phyloP scores from a whole-genome alignment of 2,113 vertebrate genomes.

The Brachypodius melanocephalos region DNA sequence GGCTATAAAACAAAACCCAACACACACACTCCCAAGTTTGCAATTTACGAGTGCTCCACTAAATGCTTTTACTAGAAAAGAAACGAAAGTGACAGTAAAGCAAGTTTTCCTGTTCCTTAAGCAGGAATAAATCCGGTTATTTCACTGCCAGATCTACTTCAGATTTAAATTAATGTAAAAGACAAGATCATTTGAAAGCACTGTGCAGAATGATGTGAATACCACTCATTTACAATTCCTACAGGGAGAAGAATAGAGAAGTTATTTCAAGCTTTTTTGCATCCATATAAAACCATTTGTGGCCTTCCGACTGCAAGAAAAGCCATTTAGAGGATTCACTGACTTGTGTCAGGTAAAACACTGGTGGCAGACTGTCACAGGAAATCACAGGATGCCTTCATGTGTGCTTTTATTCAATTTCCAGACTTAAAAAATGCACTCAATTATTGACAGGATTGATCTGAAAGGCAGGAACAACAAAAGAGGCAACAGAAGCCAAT shows the following conservation, averaged over 20 bases:
- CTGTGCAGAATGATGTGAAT: not conserved
- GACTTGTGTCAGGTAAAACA: slow-evolving; percentile 57
- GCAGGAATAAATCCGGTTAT: slow-evolving; percentile 3
- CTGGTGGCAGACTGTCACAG: slow-evolving; percentile 65
- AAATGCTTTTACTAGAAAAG: slow-evolving; percentile 4
- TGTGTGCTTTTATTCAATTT: slow-evolving; percentile 28
- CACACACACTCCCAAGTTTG: not conserved
- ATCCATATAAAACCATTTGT: slow-evolving; percentile 31
- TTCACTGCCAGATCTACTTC: not conserved
- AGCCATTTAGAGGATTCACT: slow-evolving; percentile 57
- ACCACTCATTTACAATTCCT: slow-evolving; percentile 42
- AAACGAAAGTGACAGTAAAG: not conserved
- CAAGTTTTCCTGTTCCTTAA: not conserved
- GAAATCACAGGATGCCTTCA: slow-evolving; percentile 59
- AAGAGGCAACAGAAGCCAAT: slow-evolving; percentile 38
- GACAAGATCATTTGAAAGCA: slow-evolving; percentile 18
- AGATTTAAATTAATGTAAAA: slow-evolving; percentile 23
- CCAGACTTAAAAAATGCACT: slow-evolving; percentile 52
- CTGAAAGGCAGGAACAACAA: slow-evolving; percentile 45
- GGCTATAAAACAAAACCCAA: not conserved
- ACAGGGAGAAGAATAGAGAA: slow-evolving; percentile 38
- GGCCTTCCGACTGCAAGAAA: slow-evolving; percentile 58
- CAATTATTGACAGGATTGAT: slow-evolving; percentile 61
- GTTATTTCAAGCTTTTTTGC: slow-evolving; percentile 49
- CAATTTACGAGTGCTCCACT: not conserved